phyloP scores from a whole-genome alignment of 2,888 invertebrate genomes.

The Papilio protenor region DNA sequence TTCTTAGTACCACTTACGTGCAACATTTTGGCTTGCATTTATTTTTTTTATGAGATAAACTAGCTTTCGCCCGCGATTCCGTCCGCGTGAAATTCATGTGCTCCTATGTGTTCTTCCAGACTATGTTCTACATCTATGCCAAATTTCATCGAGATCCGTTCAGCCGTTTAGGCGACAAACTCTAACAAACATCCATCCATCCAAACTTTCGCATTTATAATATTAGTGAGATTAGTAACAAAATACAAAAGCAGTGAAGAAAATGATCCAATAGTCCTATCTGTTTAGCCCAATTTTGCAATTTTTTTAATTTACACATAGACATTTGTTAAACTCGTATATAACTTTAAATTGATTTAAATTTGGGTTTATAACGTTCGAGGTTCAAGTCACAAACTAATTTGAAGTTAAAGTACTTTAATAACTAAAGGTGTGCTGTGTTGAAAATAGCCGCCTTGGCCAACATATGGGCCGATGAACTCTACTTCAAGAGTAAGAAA shows the following conservation, averaged over 20 bases:
- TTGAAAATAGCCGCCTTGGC: conserved; percentile 32
- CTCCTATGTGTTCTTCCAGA: no score
- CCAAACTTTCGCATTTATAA: no score
- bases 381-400: conserved; percentile 13
- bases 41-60: neutral
- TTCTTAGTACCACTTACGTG: conserved; percentile 45
- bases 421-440: conserved; percentile 24
- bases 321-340: neutral
- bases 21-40: conserved; percentile 32
- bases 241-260: neutral
- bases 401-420: conserved; percentile 32
- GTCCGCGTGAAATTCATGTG: no score
- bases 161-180: no score
- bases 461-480: conserved; percentile 27
- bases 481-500: conserved; percentile 19
- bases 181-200: no score
- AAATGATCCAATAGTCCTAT: neutral
- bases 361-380: conserved; percentile 4
- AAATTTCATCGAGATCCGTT: no score
- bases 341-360: neutral
- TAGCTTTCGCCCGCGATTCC: no score
- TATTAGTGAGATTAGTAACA: neutral
- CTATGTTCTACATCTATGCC: no score
- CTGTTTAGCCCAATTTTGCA: neutral
- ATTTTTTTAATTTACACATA: neutral